Evolutionary conservation across 2,113 vertebrate genomes (phyloP), one percentile per base, ranked within the genome.

Genomic region (Erythrolamprus reginae): DNA sequence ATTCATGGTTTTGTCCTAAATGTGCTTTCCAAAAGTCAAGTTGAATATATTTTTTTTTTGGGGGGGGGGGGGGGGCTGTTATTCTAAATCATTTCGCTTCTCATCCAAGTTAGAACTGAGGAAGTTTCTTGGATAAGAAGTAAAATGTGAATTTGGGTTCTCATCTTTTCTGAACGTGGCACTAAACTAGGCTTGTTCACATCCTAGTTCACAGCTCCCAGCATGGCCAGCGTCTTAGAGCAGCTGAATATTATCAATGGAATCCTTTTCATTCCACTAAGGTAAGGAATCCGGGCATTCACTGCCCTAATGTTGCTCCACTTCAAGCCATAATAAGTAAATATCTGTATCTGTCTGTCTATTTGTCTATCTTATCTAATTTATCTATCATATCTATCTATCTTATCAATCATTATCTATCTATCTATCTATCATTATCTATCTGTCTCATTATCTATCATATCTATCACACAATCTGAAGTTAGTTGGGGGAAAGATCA

Each of bases 241-340:
- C 99, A 99, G 96, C 98, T 99, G 92, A 99, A 99, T 65, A 98
- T 99, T 92, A 99, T 99, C 96, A 99, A 99, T 0, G 99, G 99
- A 93, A 99, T 99, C 96, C 98, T 99, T 96, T 99, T 99, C 97
- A 99, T 99, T 97, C 99, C 99, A 51, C 98, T 99, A 96, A 99
- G 99, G 99, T 99, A 96, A 92, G 89, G 95, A 48, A 9, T 24
- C n/a, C n/a, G 0, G 21, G 7, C 2, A 1, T 8, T 12, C 0
- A 0, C 3, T 17, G 4, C n/a, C 61, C 61, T 15, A 13, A 5
- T 15, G 33, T 42, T 10, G 17, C 33, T 77, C 4, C 17, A 21
- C 70, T 77, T 42, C 70, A 21, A 7, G 70, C 33, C 33, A n/a
- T n/a, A n/a, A n/a, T n/a, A n/a, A n/a, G n/a, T n/a, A n/a, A n/a